Evolutionary conservation across 2,797 vertebrate species (phyloP).

Genomic region (Hapalemur alaotrensis): DNA sequence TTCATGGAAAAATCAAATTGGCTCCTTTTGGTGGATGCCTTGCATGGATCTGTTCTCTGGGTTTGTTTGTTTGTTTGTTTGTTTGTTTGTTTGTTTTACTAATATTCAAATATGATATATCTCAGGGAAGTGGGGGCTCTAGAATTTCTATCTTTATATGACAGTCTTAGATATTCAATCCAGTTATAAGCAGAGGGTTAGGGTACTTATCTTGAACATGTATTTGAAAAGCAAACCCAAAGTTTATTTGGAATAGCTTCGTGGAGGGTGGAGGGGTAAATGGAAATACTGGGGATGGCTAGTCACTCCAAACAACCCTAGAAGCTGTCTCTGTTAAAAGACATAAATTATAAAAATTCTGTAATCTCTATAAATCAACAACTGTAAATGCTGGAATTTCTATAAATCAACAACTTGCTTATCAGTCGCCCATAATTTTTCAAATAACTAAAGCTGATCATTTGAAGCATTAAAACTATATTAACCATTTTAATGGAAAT

Average conservation of each 20-base stretch:
- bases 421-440: background rate
- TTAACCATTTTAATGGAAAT: background rate
- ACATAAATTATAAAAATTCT: background rate
- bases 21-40: background rate
- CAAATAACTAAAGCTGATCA: background rate
- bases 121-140: background rate
- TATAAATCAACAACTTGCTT: constrained; percentile 14
- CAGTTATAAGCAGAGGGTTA: background rate
- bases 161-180: background rate
- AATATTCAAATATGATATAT: background rate
- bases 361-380: constrained; percentile 25
- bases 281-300: background rate
- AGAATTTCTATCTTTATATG: background rate
- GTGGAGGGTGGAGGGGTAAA: background rate
- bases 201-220: no score
- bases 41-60: background rate
- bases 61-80: background rate
- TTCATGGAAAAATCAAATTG: background rate
- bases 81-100: background rate
- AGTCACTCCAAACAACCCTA: background rate
- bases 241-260: background rate
- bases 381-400: background rate
- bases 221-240: background rate
- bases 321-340: background rate
- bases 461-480: background rate